Conservation (phyloP, 2,113 vertebrate species). For the Paratilapia polleni region DNA sequence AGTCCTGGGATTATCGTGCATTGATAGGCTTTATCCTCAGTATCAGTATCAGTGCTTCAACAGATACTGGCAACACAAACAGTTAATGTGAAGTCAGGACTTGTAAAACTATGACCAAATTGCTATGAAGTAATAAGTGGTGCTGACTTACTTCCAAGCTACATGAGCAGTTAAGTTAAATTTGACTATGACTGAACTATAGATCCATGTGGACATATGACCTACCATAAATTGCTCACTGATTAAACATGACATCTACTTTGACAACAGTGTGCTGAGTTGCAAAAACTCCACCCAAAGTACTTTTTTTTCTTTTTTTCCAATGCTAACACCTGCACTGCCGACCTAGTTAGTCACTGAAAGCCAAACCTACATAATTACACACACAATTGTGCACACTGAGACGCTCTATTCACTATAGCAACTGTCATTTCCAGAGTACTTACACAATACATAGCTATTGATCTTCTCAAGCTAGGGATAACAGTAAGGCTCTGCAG, state of each 20-base stretch:
- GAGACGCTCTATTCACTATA: not conserved
- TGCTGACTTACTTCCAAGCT: not conserved
- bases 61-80: not conserved
- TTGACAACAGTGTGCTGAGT: rapidly evolving
- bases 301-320: not conserved
- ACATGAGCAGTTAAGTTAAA: not conserved
- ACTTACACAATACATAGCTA: not conserved
- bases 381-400: not conserved
- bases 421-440: constrained; percentile 5
- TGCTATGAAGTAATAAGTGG: not conserved
- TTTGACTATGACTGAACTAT: not conserved
- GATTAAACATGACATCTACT: not conserved
- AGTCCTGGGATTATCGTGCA: not conserved
- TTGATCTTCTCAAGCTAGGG: not conserved
- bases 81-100: not conserved
- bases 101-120: not conserved
- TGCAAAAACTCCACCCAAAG: constrained; percentile 33
- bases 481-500: not conserved
- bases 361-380: not conserved
- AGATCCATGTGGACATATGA: not conserved
- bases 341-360: constrained; percentile 1
- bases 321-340: not conserved
- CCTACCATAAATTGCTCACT: not conserved
- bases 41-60: not conserved
- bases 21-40: not conserved